Evolutionary conservation across 64 coral and sea anemone species (phyloP), one percentile per base, ranked within the genome.

Genomic region (Anthopleura sola): DNA sequence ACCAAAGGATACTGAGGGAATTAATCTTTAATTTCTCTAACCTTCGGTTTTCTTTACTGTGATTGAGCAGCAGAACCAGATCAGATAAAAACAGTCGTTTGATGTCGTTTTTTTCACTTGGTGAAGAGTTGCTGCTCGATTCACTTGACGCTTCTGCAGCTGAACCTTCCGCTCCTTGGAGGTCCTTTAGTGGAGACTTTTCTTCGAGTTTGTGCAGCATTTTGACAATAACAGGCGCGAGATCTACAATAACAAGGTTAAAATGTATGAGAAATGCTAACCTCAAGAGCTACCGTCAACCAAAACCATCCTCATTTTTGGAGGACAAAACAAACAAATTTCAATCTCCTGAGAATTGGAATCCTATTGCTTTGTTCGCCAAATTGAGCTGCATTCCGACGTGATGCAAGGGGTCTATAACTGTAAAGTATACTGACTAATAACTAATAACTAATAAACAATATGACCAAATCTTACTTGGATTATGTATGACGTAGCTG

Each of bases 31-130:
- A n/a, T n/a, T n/a, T n/a, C n/a, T n/a, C n/a, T n/a, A n/a, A 99
- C 97, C 97, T 95, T 79, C 97, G 81, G 33, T 99, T 99, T 74
- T 90, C 77, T 86, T 99, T 91, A 75, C 68, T 99, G 39, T 95
- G 97, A 74, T 99, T 92, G 21, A 99, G 90, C 34, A 99, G 51
- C 12, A 99, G 90, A 49, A 99, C 90, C 78, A 99, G 57, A 79
- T 99, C 97, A n/a, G 97, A 99, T 1, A 99, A 76, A 71, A 94
- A 99, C 5, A 92, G 83, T 86, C 90, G 89, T 36, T 88, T 99
- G n/a, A 99, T 78, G 38, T 99, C 97, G 17, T 94, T 78, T 49
- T 86, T 86, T 6, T 88, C 94, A n/a, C 79, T 88, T 48, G 87
- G 82, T 14, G 66, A 71, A 31, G 66, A 31, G 66, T 71, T 20